Evolutionary conservation across 2,797 vertebrate genomes (phyloP), one percentile per base, ranked within the genome.

Genomic region (Pangasius macronema): DNA sequence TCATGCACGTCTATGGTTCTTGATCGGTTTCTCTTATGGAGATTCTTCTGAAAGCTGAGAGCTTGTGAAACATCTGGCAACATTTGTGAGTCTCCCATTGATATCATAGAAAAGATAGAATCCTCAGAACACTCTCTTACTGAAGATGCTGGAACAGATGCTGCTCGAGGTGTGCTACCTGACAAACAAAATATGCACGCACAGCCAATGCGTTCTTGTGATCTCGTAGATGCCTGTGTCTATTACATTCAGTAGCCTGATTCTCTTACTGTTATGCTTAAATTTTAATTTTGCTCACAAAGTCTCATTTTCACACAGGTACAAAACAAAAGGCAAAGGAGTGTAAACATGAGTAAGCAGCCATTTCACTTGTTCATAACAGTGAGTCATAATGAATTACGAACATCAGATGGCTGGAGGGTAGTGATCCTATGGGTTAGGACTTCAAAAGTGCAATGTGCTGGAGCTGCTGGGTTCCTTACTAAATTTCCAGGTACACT

Each of bases 1-100:
- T 53, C 36, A 30, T 36, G 63, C 33, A 65, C 84, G 86, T 88
- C 90, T 91, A 84, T 87, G 68, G 86, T 33, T 67, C 39, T 10
- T 82, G 39, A 30, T 49, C 16, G 3, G 22, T 7, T 61, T 63
- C 36, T 61, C 20, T 61, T 42, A n/a, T 39, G 79, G 36, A 42
- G 30, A 36, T 36, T 36, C 24, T n/a, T 16, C 61, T 30, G 13
- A 65, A 67, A 83, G 57, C 24, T n/a, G 39, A 39, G 39, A 39
- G 57, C 24, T n/a, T 16, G 42, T 30, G 13, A 65, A 67, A 83
- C 61, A 83, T 83, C 61, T 83, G 61, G 61, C 61, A 51, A 67
- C 42, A 67, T 49, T 65, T 30, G 14, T 5, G 3, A 33, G 20
- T 81, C 36, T 61, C 22, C 5, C 24, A n/a, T n/a, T 42, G 36